phyloP scores from a whole-genome alignment of 2,113 vertebrate species.

The Sus scrofa region T2T-Sscrofa CM000821.6:3793001-3793500 shows the following conservation, averaged over 20 bases:
- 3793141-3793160: background rate
- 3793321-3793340: background rate
- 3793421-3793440: background rate
- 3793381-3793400: background rate
- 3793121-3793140: background rate
- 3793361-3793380: background rate
- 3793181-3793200: background rate
- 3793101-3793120: background rate
- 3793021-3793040: conserved; percentile 55
- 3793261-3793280: background rate
- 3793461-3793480: background rate
- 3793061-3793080: background rate
- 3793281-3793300: background rate
- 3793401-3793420: background rate
- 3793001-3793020: conserved; percentile 3
- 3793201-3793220: background rate
- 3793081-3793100: conserved; percentile 8
- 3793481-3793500: too few species aligned
- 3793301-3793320: background rate
- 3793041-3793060: background rate
- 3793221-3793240: background rate
- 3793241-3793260: background rate
- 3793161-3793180: conserved; percentile 19
- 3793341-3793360: background rate
- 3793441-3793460: background rate